Base-by-base conservation (phyloP, 1,140 invertebrate genomes). In the Dreissena rostriformis region DNA sequence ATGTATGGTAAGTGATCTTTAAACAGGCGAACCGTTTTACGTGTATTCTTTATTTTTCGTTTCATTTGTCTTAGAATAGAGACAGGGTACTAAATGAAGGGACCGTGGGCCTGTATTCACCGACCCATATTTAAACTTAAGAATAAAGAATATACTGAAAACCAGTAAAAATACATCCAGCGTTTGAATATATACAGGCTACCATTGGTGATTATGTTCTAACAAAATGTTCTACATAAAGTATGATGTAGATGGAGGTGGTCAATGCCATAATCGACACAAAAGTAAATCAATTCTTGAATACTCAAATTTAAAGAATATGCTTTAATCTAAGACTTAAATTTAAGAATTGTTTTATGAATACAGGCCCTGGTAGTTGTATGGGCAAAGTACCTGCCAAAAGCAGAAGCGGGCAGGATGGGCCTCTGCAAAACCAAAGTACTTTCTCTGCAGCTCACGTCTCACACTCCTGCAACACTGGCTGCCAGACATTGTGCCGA, bases 321-420 rank as follows among this genome's bases (percentile, higher is more conserved):
- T n/a, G 2, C 17, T 2, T 61, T 61, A 61, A 5, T n/a, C 17
- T 2, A 5, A 61, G 17, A 61, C 17, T 61, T 61, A 61, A n/a
- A 12, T n/a, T n/a, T 2, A 61, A 24, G 39, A 39, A n/a, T n/a
- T n/a, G 17, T 61, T 24, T 61, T 2, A 5, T 19, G 11, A n/a
- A 61, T 24, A 61, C 22, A 24, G 22, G 17, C 17, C 57, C 57
- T n/a, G 57, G 22, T 61, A 57, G 12, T 57, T 14, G 53, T 19
- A 61, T 61, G 22, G 22, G 15, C 51, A 53, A 10, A 49, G 24
- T 85, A 87, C 86, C 75, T 87, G 86, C 28, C 55, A 84, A 24
- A 68, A 65, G n/a, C 70, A 57, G 71, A 87, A 87, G 66, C 86
- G 82, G 15, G 78, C 82, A 22, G 82, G 82, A 80, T 85, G 86